A percentile compares a stretch with the other conserved stretches of the same genome.
phyloP scores from a whole-genome alignment of 2,888 invertebrate species.

The Crematogaster levior region DNA sequence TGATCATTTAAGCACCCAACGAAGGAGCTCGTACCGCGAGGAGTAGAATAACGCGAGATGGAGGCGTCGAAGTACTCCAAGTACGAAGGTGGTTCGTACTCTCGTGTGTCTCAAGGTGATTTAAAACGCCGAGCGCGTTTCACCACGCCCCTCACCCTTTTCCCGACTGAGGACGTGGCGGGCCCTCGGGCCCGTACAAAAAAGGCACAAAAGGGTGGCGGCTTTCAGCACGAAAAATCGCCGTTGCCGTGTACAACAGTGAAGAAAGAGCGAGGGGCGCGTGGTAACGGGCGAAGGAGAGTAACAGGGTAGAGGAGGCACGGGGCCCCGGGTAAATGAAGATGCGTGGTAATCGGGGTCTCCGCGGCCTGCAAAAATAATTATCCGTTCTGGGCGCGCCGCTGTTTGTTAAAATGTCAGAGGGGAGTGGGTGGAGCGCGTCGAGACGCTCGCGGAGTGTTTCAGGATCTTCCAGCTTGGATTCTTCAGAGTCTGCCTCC shows the following conservation, averaged over 20 bases:
- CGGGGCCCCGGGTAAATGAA: slow-evolving; percentile 81
- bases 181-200: slow-evolving; percentile 66
- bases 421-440: slow-evolving; percentile 75
- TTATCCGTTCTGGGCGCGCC: slow-evolving; percentile 83
- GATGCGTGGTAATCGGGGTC: slow-evolving; percentile 81
- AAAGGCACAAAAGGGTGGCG: slow-evolving; percentile 61
- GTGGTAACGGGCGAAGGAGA: background rate
- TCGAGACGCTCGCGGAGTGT: slow-evolving; percentile 38
- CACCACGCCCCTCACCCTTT: slow-evolving; percentile 79
- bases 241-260: slow-evolving; percentile 47
- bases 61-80: slow-evolving; percentile 27
- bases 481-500: slow-evolving; percentile 5
- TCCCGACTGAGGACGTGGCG: slow-evolving; percentile 51
- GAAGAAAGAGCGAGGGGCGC: slow-evolving; percentile 6
- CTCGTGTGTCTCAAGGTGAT: slow-evolving; percentile 80
- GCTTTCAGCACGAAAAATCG: slow-evolving; percentile 74
- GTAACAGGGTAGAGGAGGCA: slow-evolving; percentile 54
- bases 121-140: slow-evolving; percentile 81
- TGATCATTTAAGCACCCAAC: slow-evolving; percentile 7
- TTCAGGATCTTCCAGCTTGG: slow-evolving; percentile 40
- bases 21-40: background rate
- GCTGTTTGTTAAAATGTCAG: slow-evolving; percentile 83
- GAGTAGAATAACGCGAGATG: slow-evolving; percentile 27
- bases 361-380: slow-evolving; percentile 81
- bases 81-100: slow-evolving; percentile 69